Evolutionary conservation across 2,888 invertebrate species (phyloP), one percentile per base, ranked within the genome.

Genomic region (Xestoiulus laeticollis): DNA sequence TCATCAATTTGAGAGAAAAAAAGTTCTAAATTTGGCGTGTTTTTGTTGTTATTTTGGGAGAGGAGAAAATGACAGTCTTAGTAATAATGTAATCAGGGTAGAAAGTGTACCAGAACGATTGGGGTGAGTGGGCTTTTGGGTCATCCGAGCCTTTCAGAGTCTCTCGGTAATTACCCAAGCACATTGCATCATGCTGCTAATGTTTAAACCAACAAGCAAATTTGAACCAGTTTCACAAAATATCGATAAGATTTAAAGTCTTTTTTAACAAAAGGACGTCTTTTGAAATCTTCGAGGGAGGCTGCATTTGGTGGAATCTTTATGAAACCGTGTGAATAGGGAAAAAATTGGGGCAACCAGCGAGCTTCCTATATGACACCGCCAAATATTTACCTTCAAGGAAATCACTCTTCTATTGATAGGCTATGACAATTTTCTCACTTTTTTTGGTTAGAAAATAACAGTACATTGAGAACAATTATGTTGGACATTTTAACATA

Each of bases 61-160:
- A 26, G 78, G 26, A 78, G 78, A 78, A 78, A 78, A 30, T 12
- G 78, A 78, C 78, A 78, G 78, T 78, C 78, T 78, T 30, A 30
- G 78, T 78, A 78, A 14, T 78, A 78, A 78, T 30, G 78, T 30
- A 78, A 78, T 78, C 78, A 78, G 78, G 26, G 78, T 78, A 78
- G 78, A 78, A 78, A 78, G 78, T 78, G 78, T 78, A 78, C 78
- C 78, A 78, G 78, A 78, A 78, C 78, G 78, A 78, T 78, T 78
- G 78, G 78, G 78, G 78, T 78, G 78, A 78, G 78, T 78, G 78
- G 14, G 78, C 78, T 78, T 78, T 78, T 78, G 78, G 78, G 78
- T 78, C 78, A 78, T 78, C 78, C 30, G 78, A 78, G 30, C 78
- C 78, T 78, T 78, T 78, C 78, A 22, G 78, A 78, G 12, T 26